Conservation (phyloP, 2,797 vertebrate genomes). For the Okamejei kenojei region DNA sequence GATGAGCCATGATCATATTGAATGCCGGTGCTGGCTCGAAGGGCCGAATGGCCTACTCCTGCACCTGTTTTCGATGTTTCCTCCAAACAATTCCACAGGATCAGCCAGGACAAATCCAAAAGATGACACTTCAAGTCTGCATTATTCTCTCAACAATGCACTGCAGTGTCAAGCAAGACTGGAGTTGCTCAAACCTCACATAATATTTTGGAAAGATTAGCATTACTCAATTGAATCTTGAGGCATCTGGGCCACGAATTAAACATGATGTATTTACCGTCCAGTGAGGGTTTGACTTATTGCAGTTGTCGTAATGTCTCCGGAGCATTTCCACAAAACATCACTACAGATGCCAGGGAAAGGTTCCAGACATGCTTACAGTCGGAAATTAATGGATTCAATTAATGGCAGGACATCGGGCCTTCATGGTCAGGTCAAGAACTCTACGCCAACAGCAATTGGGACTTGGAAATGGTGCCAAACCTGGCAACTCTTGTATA, state of each 20-base stretch:
- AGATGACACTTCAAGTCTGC: not conserved
- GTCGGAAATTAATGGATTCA: not conserved
- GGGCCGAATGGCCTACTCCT: too few relatives aligned
- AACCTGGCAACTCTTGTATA: too few relatives aligned
- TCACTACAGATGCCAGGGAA: not conserved
- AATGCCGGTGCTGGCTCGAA: too few relatives aligned
- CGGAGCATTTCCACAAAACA: not conserved
- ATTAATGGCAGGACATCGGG: too few relatives aligned
- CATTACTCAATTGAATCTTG: not conserved
- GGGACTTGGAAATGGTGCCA: too few relatives aligned
- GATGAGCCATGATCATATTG: too few relatives aligned
- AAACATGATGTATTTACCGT: not conserved
- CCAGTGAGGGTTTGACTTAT: not conserved
- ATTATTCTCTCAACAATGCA: not conserved
- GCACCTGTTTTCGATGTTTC: too few relatives aligned
- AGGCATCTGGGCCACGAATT: not conserved
- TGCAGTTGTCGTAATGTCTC: not conserved
- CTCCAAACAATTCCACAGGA: not conserved
- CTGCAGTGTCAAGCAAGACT: not conserved
- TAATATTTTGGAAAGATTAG: not conserved
- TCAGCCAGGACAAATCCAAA: not conserved
- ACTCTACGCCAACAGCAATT: too few relatives aligned
- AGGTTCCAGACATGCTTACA: not conserved
- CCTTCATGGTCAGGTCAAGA: too few relatives aligned
- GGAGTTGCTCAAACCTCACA: not conserved